Conservation (phyloP, 2,797 vertebrate species). For the Siniperca obscura region DNA sequence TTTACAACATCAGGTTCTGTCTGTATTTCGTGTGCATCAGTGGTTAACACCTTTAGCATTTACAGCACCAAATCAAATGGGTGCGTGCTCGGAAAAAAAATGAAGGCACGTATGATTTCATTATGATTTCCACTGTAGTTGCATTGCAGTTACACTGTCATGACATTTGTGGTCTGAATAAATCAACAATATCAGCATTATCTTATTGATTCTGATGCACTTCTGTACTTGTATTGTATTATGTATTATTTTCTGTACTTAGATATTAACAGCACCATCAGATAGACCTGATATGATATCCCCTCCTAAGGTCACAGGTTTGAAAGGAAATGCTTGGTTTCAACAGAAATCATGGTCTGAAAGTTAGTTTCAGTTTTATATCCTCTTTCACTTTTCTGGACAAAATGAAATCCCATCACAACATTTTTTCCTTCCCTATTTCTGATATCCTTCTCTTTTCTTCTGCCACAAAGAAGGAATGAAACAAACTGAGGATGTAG, state of each 20-base stretch:
- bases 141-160: not conserved
- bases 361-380: slow-evolving; percentile 37
- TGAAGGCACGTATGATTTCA: not conserved
- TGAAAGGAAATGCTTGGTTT: slow-evolving; percentile 42
- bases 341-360: not conserved
- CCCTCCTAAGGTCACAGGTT: not conserved
- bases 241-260: not conserved
- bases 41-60: slow-evolving; percentile 64
- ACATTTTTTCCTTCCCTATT: slow-evolving; percentile 6
- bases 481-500: not conserved
- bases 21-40: not conserved
- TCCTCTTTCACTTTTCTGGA: slow-evolving; percentile 30
- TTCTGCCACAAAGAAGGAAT: not conserved
- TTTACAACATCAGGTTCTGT: not conserved
- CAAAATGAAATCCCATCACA: not conserved
- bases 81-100: not conserved
- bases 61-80: not conserved
- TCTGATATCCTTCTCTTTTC: slow-evolving; percentile 13
- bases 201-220: not conserved
- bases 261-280: not conserved
- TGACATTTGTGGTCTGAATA: slow-evolving; percentile 20
- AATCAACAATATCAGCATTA: not conserved
- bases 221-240: no score
- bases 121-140: slow-evolving; percentile 35
- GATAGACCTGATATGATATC: not conserved